phyloP scores from a whole-genome alignment of 2,113 vertebrate species.

The Malaclemys terrapin region DNA sequence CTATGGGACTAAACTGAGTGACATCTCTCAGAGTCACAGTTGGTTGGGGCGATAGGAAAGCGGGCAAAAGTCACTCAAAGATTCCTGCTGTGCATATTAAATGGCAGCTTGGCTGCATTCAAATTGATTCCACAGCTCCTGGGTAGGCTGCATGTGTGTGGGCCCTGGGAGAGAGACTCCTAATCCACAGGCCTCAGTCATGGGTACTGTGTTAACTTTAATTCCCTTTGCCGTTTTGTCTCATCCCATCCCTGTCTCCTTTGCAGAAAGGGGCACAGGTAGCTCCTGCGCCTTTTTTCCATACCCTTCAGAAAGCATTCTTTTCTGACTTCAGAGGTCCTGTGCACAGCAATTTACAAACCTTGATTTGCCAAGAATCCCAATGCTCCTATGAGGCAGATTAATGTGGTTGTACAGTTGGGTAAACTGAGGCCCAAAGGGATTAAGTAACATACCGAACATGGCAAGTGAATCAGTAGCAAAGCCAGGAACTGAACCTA shows the following conservation, averaged over 20 bases:
- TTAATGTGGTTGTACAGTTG: slow-evolving; percentile 18
- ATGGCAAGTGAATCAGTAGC: neutral
- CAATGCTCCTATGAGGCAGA: neutral
- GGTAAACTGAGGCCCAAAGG: neutral
- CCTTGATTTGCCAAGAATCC: slow-evolving; percentile 10
- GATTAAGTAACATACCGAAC: slow-evolving; percentile 23
- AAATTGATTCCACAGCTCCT: neutral
- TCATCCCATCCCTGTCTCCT: neutral
- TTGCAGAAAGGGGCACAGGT: neutral
- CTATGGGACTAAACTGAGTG: neutral
- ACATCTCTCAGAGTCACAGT: neutral
- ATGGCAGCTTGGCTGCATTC: neutral
- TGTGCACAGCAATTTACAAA: neutral
- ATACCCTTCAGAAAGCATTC: neutral
- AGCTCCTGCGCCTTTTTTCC: neutral
- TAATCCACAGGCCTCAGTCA: neutral
- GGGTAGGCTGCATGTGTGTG: neutral
- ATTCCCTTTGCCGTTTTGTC: neutral
- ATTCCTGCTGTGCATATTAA: neutral
- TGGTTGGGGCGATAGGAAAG: neutral
- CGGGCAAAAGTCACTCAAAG: neutral
- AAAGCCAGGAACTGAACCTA: neutral
- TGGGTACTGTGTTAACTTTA: neutral
- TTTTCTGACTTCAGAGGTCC: neutral
- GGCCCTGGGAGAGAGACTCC: neutral